Evolutionary conservation across 2,113 vertebrate species (phyloP), one percentile per base, ranked within the genome.

Genomic region (Hydropotes inermis): DNA sequence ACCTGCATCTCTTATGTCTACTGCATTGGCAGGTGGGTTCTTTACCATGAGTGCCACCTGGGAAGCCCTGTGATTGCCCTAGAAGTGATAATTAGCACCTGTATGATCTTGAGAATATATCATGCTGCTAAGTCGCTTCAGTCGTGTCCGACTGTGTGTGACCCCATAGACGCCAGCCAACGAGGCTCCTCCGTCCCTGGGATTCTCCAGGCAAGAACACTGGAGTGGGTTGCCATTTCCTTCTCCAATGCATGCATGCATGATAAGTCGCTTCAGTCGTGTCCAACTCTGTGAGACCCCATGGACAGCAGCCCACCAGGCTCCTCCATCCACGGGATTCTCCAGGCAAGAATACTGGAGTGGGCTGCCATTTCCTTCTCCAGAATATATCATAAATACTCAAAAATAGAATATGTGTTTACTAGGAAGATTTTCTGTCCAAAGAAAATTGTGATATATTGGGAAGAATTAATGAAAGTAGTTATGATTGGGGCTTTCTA

Each of bases 361-460:
- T 47, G 47, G 47, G 47, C 47, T 50, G 47, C 47, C 47, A 50
- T 50, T 50, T 50, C 47, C 47, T 50, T 50, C 47, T 50, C 47
- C 47, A 15, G 17, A 33, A 33, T 89, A 21, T 70, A 74, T 81
- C 81, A 67, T 17, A 88, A 87, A 85, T 25, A 55, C 16, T 36
- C 30, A 81, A 81, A 43, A 84, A 74, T 27, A 87, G 6, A 64
- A 39, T 25, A 64, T 19, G 11, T 43, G 52, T 61, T 93, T 97
- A 74, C 23, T 96, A 86, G 30, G 57, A 95, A 95, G 4, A 96
- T 85, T 89, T 96, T 61, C 2, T 87, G 19, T 58, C 27, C 0
- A 89, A 17, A 87, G 60, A 67, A 74, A 79, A 74, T 54, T 60
- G 30, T 85, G 60, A 87, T 89, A 45, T 83, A n/a, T 1, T 93